Evolutionary conservation across 1,140 invertebrate species (phyloP).

Genomic region (Drosophila suzukii): DNA sequence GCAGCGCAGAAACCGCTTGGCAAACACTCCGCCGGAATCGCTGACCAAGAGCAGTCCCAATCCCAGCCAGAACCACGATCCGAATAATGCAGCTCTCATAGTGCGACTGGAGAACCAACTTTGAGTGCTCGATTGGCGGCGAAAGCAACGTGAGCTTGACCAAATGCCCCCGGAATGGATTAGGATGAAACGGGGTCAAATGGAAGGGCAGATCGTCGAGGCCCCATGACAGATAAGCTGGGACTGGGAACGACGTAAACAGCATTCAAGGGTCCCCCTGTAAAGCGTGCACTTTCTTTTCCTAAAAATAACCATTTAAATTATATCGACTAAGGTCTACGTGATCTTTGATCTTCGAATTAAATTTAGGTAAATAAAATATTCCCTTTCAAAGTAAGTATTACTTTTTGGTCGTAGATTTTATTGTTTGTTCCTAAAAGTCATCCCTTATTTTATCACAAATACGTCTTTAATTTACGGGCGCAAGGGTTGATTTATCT

Average conservation of each 20-base stretch:
- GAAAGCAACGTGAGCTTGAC: slow-evolving; percentile 21
- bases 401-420: too few relatives aligned
- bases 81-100: slow-evolving; percentile 52
- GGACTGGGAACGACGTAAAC: not conserved
- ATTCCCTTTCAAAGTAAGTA: too few relatives aligned
- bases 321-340: too few relatives aligned
- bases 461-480: too few relatives aligned
- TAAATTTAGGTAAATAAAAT: too few relatives aligned
- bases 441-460: too few relatives aligned
- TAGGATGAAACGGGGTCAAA: slow-evolving; percentile 10
- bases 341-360: too few relatives aligned
- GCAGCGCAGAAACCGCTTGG: slow-evolving; percentile 60
- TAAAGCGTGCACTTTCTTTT: not conserved
- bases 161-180: slow-evolving; percentile 2
- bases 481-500: too few relatives aligned
- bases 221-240: slow-evolving; percentile 1
- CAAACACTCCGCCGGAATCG: slow-evolving; percentile 6
- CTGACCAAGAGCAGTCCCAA: slow-evolving; percentile 14
- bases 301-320: too few relatives aligned
- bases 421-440: too few relatives aligned
- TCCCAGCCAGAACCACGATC: slow-evolving; percentile 33
- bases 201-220: slow-evolving; percentile 14
- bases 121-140: not conserved
- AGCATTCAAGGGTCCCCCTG: not conserved
- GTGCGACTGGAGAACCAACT: slow-evolving; percentile 41